Percentiles rank a stretch among this genome's conserved stretches.
Evolutionary conservation across 2,797 vertebrate genomes (phyloP).

Genomic region (Heliangelus exortis): DNA sequence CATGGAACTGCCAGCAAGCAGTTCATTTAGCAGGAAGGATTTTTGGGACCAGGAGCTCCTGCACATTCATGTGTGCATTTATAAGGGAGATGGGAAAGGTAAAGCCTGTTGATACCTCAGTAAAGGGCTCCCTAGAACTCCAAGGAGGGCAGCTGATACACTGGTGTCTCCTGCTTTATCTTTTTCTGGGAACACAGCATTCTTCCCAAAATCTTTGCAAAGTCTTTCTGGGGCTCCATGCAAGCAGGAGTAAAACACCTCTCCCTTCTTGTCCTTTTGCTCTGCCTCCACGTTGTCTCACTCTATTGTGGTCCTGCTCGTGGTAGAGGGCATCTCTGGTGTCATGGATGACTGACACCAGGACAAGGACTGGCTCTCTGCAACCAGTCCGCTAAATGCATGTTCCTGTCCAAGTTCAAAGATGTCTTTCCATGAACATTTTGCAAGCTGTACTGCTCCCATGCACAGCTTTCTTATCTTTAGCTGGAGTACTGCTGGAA

Average conservation of each 20-base stretch:
- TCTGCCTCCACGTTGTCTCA: not conserved
- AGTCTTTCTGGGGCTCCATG: not conserved
- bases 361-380: not conserved
- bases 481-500: not conserved
- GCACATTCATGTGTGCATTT: not conserved
- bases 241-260: not conserved
- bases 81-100: not conserved
- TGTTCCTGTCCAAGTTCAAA: not conserved
- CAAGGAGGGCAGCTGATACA: not conserved
- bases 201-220: not conserved
- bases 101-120: not conserved
- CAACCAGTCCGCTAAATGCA: fast-evolving
- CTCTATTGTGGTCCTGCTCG: not conserved
- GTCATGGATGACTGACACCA: not conserved
- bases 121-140: not conserved
- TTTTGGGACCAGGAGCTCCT: not conserved
- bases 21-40: not conserved
- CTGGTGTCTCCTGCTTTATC: not conserved
- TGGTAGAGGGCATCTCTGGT: fast-evolving
- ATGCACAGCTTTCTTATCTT: not conserved
- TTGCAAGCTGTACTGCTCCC: not conserved
- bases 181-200: not conserved
- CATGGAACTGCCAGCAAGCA: not conserved
- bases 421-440: not conserved
- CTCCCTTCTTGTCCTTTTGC: not conserved